Evolutionary conservation across 2,888 invertebrate genomes (phyloP).

Genomic region (Sphinx pinastri): DNA sequence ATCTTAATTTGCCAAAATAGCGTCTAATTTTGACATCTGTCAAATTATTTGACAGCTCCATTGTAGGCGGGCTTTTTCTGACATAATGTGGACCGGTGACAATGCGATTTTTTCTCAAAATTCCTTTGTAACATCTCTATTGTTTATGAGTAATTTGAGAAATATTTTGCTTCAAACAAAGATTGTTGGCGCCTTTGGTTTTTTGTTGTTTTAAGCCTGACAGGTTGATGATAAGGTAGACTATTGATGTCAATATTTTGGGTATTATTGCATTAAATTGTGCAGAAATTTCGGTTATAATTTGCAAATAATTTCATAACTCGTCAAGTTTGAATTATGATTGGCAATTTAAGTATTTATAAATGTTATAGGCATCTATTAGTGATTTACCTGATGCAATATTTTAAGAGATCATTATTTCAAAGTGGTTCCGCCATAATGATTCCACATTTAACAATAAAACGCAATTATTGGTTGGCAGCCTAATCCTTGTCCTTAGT

Average conservation of each 20-base stretch:
- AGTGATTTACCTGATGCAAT: no score
- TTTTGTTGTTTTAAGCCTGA: conserved; percentile 2
- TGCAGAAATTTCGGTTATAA: neutral
- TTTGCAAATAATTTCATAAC: no score
- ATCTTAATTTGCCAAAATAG: conserved; percentile 65
- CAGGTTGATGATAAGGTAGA: conserved; percentile 13
- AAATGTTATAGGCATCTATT: no score
- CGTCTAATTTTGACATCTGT: conserved; percentile 75
- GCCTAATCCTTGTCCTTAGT: no score
- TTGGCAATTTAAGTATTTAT: no score
- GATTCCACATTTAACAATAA: no score
- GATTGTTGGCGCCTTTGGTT: conserved; percentile 39
- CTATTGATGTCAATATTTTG: conserved; percentile 4
- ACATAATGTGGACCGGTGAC: conserved; percentile 37
- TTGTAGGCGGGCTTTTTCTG: conserved; percentile 53
- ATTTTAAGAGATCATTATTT: no score
- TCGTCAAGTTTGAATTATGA: no score
- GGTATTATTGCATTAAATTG: neutral
- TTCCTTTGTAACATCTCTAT: conserved; percentile 28
- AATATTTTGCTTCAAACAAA: conserved; percentile 49
- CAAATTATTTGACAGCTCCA: conserved; percentile 75
- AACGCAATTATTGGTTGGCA: no score
- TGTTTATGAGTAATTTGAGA: conserved; percentile 30
- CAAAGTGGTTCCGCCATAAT: no score
- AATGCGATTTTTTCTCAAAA: conserved; percentile 40